Evolutionary conservation across 2,797 vertebrate species (phyloP).

Genomic region (Rhincodon typus): DNA sequence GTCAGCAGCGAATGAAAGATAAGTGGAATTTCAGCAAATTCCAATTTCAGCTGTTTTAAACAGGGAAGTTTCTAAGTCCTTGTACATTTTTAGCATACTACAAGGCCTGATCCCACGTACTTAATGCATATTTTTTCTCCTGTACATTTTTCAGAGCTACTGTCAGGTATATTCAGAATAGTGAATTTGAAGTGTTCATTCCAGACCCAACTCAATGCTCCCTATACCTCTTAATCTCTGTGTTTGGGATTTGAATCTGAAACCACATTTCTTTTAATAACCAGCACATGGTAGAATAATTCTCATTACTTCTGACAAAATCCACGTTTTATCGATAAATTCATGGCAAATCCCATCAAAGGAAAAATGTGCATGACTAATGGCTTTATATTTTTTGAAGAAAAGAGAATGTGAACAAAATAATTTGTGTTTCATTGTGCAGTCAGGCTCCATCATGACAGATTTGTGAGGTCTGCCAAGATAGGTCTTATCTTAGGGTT

Average conservation of each 20-base stretch:
- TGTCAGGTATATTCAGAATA: neutral
- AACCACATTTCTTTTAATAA: neutral
- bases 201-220: neutral
- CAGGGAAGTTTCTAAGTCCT: neutral
- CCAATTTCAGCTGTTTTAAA: neutral
- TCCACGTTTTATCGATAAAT: neutral
- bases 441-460: neutral
- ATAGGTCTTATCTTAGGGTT: neutral
- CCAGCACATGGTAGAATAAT: neutral
- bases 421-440: conserved; percentile 19
- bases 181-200: neutral
- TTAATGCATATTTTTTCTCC: neutral
- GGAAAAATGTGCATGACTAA: conserved; percentile 10
- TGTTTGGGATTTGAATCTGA: neutral
- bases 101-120: neutral
- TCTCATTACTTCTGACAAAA: neutral
- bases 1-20: neutral
- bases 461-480: neutral
- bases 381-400: neutral
- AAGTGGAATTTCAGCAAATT: neutral
- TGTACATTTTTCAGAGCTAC: neutral
- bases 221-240: neutral
- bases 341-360: conserved; percentile 6
- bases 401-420: neutral
- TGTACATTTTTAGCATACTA: neutral